A percentile compares a stretch with the other conserved stretches of the same genome.
These are phyloP conservation scores for Castor canadensis DNA, from an alignment of 2,113 vertebrate species.

Conservation along the genomic window DNA sequence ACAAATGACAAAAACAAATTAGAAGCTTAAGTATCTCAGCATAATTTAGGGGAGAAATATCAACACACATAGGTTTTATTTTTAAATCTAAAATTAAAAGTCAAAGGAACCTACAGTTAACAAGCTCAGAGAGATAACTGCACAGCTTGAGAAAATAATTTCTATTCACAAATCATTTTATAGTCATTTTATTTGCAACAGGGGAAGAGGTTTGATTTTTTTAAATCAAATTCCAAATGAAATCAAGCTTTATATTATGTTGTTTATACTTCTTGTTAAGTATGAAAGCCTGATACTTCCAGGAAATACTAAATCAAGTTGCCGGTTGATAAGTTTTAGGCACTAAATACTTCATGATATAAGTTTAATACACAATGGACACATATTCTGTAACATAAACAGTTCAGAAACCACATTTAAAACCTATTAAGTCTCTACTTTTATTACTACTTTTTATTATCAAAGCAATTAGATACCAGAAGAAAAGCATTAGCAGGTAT, in stretches of 20 bases:
- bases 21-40: background rate
- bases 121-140: background rate
- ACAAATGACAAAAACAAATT: conserved; percentile 29
- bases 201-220: background rate
- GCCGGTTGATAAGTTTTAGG: conserved; percentile 12
- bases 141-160: background rate
- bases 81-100: conserved; percentile 21
- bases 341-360: background rate
- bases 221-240: background rate
- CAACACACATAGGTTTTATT: background rate
- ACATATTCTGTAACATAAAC: conserved; percentile 5
- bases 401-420: conserved; percentile 57
- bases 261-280: background rate
- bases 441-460: conserved; percentile 64
- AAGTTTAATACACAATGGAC: conserved; percentile 42
- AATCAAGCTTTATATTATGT: background rate
- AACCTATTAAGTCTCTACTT: conserved; percentile 44
- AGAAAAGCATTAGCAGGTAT: conserved; percentile 72
- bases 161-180: background rate
- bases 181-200: conserved; percentile 18
- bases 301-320: conserved; percentile 45
- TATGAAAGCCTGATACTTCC: conserved; percentile 8
- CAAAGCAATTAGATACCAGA: conserved; percentile 63
- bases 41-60: background rate
- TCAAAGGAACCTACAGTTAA: background rate